Evolutionary conservation across 2,888 invertebrate species (phyloP).

Genomic region (Amphimallon solstitiale): DNA sequence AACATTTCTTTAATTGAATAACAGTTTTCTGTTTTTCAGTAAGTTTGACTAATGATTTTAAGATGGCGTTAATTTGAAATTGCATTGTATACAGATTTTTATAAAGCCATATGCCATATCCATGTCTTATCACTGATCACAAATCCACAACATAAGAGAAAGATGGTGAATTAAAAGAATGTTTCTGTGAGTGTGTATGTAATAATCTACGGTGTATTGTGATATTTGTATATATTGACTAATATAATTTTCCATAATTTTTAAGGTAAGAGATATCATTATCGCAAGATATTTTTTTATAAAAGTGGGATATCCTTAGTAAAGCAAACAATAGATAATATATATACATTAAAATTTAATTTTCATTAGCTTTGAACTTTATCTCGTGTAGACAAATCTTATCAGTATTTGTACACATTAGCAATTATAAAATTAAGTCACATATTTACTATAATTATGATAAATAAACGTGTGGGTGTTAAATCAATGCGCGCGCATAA

Average conservation of each 20-base stretch:
- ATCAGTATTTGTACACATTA: background rate
- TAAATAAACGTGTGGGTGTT: conserved; percentile 3
- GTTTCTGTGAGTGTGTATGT: conserved; percentile 1
- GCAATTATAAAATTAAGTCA: background rate
- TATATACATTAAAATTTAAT: background rate
- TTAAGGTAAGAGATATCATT: conserved; percentile 8
- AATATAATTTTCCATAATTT: conserved; percentile 9
- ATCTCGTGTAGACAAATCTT: background rate
- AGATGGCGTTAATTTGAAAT: too few species aligned
- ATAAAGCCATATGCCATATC: too few species aligned
- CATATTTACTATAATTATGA: conserved; percentile 9
- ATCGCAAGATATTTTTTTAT: background rate
- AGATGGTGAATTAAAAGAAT: background rate
- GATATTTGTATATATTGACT: conserved; percentile 20
- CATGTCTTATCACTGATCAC: too few species aligned
- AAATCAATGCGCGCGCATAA: conserved; percentile 14
- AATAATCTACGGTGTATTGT: background rate
- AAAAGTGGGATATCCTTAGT: background rate
- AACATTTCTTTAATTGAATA: too few species aligned
- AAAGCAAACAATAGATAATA: background rate
- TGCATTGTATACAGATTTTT: too few species aligned
- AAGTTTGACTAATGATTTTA: too few species aligned
- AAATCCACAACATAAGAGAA: too few species aligned
- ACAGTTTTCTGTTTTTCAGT: too few species aligned
- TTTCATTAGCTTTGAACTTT: background rate